These are phyloP conservation scores for Paracanthobrama guichenoti DNA, from an alignment of 2,113 vertebrate species.

Conservation along the genomic window DNA sequence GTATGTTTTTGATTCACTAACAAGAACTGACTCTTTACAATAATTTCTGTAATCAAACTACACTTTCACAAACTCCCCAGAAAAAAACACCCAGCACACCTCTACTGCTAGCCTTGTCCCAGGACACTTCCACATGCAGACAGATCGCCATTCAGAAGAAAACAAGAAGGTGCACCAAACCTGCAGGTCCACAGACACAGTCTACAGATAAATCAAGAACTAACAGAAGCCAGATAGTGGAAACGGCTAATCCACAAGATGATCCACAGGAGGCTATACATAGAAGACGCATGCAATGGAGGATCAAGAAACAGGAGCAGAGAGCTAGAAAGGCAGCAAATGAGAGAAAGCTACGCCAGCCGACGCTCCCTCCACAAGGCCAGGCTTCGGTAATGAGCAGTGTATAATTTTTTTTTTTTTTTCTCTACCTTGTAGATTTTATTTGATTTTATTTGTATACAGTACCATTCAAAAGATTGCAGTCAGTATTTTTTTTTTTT, in stretches of 20 bases:
- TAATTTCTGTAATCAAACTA: background rate
- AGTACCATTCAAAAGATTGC: background rate
- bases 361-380: background rate
- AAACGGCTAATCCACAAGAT: constrained; percentile 55
- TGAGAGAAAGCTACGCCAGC: constrained; percentile 50
- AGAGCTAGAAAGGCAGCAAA: constrained; percentile 74
- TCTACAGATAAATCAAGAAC: constrained; percentile 29
- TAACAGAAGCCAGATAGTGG: background rate
- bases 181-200: background rate
- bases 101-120: constrained; percentile 35
- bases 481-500: no score
- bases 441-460: background rate
- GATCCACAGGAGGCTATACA: constrained; percentile 70
- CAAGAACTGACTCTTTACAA: background rate
- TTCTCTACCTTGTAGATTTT: background rate
- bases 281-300: constrained; percentile 78
- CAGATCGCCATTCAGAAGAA: constrained; percentile 7
- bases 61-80: constrained; percentile 43
- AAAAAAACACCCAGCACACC: constrained; percentile 56
- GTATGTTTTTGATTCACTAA: background rate
- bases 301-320: constrained; percentile 80
- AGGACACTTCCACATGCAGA: background rate
- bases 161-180: constrained; percentile 26
- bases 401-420: no score
- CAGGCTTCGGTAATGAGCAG: background rate